Percentiles rank a stretch among this genome's conserved stretches.
These are phyloP conservation scores for Eremobia ochroleuca DNA, from an alignment of 2,888 invertebrate species.

Conservation along the genomic window DNA sequence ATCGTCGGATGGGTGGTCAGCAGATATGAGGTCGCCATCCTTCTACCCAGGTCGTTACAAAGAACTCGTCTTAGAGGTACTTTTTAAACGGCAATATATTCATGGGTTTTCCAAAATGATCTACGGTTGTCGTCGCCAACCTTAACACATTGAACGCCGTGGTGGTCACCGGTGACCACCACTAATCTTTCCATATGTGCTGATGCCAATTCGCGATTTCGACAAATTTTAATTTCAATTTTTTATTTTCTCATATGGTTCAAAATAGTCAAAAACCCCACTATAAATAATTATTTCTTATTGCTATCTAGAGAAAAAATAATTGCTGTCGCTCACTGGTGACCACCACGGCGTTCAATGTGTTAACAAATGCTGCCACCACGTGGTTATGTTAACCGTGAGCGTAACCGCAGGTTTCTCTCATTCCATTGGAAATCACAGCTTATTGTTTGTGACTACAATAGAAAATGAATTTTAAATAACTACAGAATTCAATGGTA, in stretches of 20 bases:
- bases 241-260: too few species aligned
- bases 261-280: too few species aligned
- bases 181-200: too few species aligned
- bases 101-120: slow-evolving; percentile 1
- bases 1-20: not conserved
- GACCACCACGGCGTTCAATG: too few species aligned
- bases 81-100: not conserved
- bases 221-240: too few species aligned
- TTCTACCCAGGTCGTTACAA: not conserved
- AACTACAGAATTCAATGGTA: slow-evolving; percentile 58
- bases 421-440: slow-evolving; percentile 62
- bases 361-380: not conserved
- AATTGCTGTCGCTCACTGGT: too few species aligned
- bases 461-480: slow-evolving; percentile 65
- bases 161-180: too few species aligned
- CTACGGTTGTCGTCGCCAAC: not conserved
- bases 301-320: too few species aligned
- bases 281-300: too few species aligned
- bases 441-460: slow-evolving; percentile 64
- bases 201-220: too few species aligned
- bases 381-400: slow-evolving; percentile 37
- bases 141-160: too few species aligned
- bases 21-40: not conserved
- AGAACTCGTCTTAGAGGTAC: not conserved
- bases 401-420: slow-evolving; percentile 61